Base-by-base conservation (phyloP, 2,113 vertebrate genomes). In the Rissa tridactyla region DNA sequence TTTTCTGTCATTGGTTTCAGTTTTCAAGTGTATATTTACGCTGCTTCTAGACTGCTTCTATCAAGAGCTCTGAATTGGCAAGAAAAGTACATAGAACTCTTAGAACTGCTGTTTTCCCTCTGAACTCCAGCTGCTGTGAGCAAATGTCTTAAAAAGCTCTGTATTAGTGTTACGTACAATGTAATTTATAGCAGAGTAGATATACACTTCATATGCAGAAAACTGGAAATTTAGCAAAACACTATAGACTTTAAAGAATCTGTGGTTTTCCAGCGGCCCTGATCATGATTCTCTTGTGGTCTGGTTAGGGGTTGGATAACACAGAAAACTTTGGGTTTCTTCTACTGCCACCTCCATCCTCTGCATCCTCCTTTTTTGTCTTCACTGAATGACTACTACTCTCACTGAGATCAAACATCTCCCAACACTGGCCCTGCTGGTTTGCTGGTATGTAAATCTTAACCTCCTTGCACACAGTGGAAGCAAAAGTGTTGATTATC, bases 301-400 rank as follows among this genome's bases (percentile, higher is more conserved):
- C 97, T 98, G 98, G 98, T 98, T 98, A 98, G 98, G 97, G 98
- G 98, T 97, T 98, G 97, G 98, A 97, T 98, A 97, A 97, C 97
- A 97, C 98, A 98, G 97, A 98, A 97, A 97, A 97, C 97, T 97
- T 98, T 97, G 98, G 66, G 97, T 98, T 98, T 97, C 97, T 98
- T 98, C 97, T 97, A 92, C 97, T 98, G 98, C 97, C 97, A 98
- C 97, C 97, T 98, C 97, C 98, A 98, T 98, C 97, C 97, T 98
- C 97, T 98, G 97, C 98, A 98, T 97, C 97, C 97, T 98, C 98
- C 97, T 98, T 98, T 98, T 98, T 97, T 98, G 97, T 98, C 98
- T 98, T 97, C 98, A 98, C 97, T 98, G 98, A 98, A 95, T 98
- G 97, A 97, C 97, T 96, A 96, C 97, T 97, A 97, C 97, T 95